Percentiles rank a stretch among this genome's conserved stretches.
phyloP scores from a whole-genome alignment of 2,113 vertebrate genomes.

The Cranoglanis bouderius region DNA sequence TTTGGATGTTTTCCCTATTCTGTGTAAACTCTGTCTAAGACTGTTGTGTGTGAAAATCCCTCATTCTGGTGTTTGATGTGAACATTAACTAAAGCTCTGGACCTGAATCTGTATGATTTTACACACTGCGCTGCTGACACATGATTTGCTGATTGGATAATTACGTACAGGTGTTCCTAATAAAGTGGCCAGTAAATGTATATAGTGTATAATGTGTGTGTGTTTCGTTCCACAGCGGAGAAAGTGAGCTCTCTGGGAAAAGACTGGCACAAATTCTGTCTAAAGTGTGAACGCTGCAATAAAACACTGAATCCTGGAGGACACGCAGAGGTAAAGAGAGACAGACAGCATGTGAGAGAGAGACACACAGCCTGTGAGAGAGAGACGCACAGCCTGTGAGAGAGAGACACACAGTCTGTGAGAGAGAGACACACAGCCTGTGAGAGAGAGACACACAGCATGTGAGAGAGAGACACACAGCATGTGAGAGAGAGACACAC shows the following conservation, averaged over 20 bases:
- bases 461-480: background rate
- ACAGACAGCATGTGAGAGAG: background rate
- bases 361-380: background rate
- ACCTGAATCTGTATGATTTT: too few relatives aligned
- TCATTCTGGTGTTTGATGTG: background rate
- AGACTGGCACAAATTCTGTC: constrained; percentile 95
- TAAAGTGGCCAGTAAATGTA: background rate
- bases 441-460: background rate
- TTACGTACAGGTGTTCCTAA: background rate
- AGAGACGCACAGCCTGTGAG: background rate
- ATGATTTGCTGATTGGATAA: too few relatives aligned
- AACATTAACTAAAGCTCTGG: background rate
- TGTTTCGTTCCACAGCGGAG: constrained; percentile 69
- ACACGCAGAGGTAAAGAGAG: constrained; percentile 82
- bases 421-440: background rate
- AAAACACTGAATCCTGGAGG: constrained; percentile 89
- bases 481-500: background rate
- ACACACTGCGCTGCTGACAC: too few relatives aligned
- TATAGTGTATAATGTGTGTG: constrained; percentile 3
- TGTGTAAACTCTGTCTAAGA: too few relatives aligned
- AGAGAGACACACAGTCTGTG: background rate
- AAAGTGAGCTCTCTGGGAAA: constrained; percentile 91
- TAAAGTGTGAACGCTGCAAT: constrained; percentile 91
- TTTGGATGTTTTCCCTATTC: too few relatives aligned
- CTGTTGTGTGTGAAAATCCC: background rate